These are phyloP conservation scores for Teleopsis dalmanni DNA, from an alignment of 1,140 invertebrate genomes.

Conservation along the genomic window DNA sequence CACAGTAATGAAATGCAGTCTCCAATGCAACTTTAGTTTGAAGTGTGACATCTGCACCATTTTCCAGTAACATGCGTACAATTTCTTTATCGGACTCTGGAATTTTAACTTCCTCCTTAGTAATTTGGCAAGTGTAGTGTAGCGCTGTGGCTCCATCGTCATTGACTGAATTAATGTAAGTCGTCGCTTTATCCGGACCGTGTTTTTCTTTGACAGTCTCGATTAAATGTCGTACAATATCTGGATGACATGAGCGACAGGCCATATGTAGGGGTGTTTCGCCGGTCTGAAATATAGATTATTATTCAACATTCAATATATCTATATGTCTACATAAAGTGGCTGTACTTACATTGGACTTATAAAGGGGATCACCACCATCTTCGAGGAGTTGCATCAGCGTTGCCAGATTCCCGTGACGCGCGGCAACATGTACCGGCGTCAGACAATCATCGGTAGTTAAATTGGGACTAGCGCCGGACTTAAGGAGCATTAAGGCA, in stretches of 20 bases:
- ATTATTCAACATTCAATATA: background rate
- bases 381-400: constrained; percentile 81
- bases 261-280: constrained; percentile 92
- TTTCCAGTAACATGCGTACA: constrained; percentile 77
- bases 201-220: constrained; percentile 72
- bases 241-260: constrained; percentile 73
- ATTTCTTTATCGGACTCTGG: constrained; percentile 84
- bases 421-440: constrained; percentile 84
- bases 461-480: constrained; percentile 91
- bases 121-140: constrained; percentile 79
- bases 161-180: constrained; percentile 73
- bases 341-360: constrained; percentile 67
- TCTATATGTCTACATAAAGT: background rate
- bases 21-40: constrained; percentile 82
- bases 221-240: constrained; percentile 77
- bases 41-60: constrained; percentile 79
- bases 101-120: constrained; percentile 63
- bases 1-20: constrained; percentile 92
- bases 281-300: constrained; percentile 61
- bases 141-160: constrained; percentile 89
- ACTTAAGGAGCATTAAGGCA: constrained; percentile 94
- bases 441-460: constrained; percentile 89
- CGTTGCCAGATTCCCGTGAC: constrained; percentile 79
- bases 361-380: constrained; percentile 79
- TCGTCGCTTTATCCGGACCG: constrained; percentile 59